Evolutionary conservation across 2,888 invertebrate genomes (phyloP).

Genomic region (Dasypogon diadema): DNA sequence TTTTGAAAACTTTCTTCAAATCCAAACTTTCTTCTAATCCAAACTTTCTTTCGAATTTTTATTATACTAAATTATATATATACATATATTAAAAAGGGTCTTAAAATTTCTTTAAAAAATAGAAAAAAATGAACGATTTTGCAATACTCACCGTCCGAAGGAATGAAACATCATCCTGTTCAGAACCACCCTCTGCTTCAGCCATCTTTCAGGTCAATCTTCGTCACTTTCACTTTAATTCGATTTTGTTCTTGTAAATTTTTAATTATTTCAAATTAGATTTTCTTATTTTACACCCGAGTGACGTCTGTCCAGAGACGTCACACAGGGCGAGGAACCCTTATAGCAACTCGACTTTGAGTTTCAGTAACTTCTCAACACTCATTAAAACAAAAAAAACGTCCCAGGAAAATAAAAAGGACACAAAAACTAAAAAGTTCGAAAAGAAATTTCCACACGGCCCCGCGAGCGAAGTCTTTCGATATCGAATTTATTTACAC

Average conservation of each 20-base stretch:
- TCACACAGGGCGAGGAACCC: constrained; percentile 41
- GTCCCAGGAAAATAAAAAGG: constrained; percentile 7
- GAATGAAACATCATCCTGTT: constrained; percentile 99
- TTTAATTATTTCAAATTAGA: too few relatives aligned
- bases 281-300: constrained; percentile 14
- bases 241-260: constrained; percentile 5
- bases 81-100: too few relatives aligned
- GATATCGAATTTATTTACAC: constrained; percentile 2
- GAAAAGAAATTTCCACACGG: constrained; percentile 1
- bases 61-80: too few relatives aligned
- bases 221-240: constrained; percentile 7
- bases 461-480: neutral
- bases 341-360: constrained; percentile 6
- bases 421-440: constrained; percentile 29
- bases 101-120: neutral
- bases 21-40: too few relatives aligned
- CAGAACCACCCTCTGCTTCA: constrained; percentile 95
- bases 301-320: constrained; percentile 53
- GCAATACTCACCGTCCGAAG: constrained; percentile 90
- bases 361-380: neutral
- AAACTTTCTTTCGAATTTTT: too few relatives aligned
- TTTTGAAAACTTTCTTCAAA: too few relatives aligned
- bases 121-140: too few relatives aligned
- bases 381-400: neutral
- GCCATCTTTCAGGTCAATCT: constrained; percentile 74